Base-by-base conservation (phyloP, 1,140 invertebrate genomes). In the Bombus pyrosoma region DNA sequence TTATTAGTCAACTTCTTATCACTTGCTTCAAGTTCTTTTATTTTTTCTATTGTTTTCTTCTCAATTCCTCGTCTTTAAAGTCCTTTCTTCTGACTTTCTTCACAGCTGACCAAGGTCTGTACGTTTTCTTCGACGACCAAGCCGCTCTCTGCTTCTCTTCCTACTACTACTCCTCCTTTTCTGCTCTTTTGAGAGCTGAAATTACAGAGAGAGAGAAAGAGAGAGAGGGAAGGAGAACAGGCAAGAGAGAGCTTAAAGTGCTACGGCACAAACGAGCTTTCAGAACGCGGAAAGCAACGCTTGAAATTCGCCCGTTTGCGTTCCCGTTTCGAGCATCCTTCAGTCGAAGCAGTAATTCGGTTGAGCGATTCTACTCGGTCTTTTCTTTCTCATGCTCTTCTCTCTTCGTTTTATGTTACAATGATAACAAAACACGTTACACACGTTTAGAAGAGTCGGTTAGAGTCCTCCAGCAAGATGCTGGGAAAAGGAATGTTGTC, bases 281-380 rank as follows among this genome's bases (percentile, higher is more conserved):
- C 57, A 85, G 66, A 89, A 87, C 72, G 86, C 81, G 87, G 77
- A 87, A 87, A 85, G 86, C 64, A 73, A 72, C 71, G 85, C 66
- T 76, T 77, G 37, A 87, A 87, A 87, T 81, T 88, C 81, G 81
- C 64, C 32, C 34, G 62, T 68, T 81, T 66, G 79, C 86, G 68
- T 80, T 77, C 73, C 39, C 57, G 77, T 81, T 78, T 88, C 62
- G n/a, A 85, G 79, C 57, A 74, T 64, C 34, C 72, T 64, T 66
- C 83, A 72, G 39, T 41, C 39, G 28, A 22, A 74, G n/a, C 71
- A 39, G 81, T 75, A 82, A 82, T 82, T 82, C 81, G 81, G 81
- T 82, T 73, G 81, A 68, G 72, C 59, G 62, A 83, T 76, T 76
- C 72, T 41, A n/a, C 28, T 41, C 37, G 75, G 34, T 77, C 8